Evolutionary conservation across 2,888 invertebrate species (phyloP).

Genomic region (Osmoderma eremita): DNA sequence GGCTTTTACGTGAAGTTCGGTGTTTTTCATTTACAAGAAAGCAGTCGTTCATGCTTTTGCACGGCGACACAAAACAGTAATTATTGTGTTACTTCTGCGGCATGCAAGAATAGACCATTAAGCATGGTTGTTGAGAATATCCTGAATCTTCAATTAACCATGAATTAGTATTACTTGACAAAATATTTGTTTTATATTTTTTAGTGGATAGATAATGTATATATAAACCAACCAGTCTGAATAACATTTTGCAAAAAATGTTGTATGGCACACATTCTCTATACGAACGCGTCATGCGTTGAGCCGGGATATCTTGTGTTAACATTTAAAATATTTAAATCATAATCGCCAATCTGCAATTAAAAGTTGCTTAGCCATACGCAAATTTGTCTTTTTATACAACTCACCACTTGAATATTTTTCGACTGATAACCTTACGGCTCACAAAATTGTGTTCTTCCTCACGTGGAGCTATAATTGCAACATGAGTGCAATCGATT

Average conservation of each 20-base stretch:
- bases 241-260: not conserved
- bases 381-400: no score
- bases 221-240: not conserved
- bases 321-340: slow-evolving; percentile 45
- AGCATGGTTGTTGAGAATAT: slow-evolving; percentile 31
- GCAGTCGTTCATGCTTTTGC: no score
- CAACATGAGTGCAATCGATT: slow-evolving; percentile 45
- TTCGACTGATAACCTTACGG: slow-evolving; percentile 46
- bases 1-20: no score
- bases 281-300: slow-evolving; percentile 39
- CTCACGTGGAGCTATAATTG: slow-evolving; percentile 41
- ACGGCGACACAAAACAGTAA: no score
- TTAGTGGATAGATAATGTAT: not conserved
- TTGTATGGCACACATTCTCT: slow-evolving; percentile 23
- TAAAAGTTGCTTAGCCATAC: not conserved
- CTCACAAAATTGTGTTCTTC: slow-evolving; percentile 49
- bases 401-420: slow-evolving; percentile 47
- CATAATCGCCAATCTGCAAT: slow-evolving; percentile 43
- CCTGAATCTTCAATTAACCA: slow-evolving; percentile 36
- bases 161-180: slow-evolving; percentile 23
- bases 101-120: slow-evolving; percentile 21
- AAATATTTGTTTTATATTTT: not conserved
- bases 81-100: slow-evolving; percentile 2
- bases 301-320: slow-evolving; percentile 40
- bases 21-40: no score